Percentiles rank a stretch among this genome's conserved stretches.
Evolutionary conservation across 2,113 vertebrate genomes (phyloP).

Genomic region (Melanocharis versteri): DNA sequence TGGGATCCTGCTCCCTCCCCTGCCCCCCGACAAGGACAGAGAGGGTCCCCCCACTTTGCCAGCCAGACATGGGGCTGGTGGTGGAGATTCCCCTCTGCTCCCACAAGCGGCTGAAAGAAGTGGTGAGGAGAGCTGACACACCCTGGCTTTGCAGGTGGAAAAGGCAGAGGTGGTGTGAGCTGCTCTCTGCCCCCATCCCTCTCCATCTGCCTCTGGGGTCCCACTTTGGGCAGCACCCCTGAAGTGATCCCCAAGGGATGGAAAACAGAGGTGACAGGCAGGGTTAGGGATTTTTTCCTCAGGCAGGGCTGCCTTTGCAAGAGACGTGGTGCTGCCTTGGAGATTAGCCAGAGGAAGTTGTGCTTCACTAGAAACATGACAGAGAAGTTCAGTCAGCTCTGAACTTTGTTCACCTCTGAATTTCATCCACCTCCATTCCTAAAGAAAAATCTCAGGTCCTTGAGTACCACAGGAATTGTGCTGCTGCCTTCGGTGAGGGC

Average conservation of each 20-base stretch:
- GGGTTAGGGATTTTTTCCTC: not conserved
- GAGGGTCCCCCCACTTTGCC: not conserved
- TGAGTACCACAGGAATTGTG: not conserved
- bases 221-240: not conserved
- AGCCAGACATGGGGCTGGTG: not conserved
- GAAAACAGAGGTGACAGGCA: not conserved
- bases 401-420: not conserved
- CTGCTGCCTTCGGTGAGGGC: not conserved
- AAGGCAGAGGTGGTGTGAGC: not conserved
- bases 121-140: not conserved
- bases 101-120: not conserved
- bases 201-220: not conserved
- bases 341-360: not conserved
- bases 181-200: not conserved
- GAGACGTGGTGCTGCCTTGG: not conserved
- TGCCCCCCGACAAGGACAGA: fast-evolving
- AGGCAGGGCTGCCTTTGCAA: not conserved
- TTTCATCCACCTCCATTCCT: not conserved
- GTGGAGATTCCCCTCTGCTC: not conserved
- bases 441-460: not conserved
- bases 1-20: not conserved
- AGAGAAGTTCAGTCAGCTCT: not conserved
- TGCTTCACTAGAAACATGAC: not conserved
- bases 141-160: not conserved
- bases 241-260: not conserved